Evolutionary conservation across 2,888 invertebrate species (phyloP), one percentile per base, ranked within the genome.

Genomic region (Oscheius sp.): DNA sequence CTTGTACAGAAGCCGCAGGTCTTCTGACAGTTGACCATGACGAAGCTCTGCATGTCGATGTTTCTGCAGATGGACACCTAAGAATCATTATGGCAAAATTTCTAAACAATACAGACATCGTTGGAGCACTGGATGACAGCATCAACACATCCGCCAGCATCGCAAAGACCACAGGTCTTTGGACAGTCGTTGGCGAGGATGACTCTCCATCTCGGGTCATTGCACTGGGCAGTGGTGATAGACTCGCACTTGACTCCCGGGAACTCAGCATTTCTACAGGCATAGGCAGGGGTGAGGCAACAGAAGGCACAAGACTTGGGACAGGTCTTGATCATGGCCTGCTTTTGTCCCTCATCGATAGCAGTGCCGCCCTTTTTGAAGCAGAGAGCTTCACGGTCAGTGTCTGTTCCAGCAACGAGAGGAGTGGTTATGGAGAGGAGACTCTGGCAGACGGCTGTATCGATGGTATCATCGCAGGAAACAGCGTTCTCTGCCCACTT

Each of bases 301-400:
- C 80, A 80, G 57, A 73, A 71, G 59, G 78, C 80, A 62, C 80
- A 80, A 42, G 78, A 75, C 60, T 80, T 80, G 29, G 80, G 73
- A 50, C 80, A 80, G 2, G 63, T 71, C 13, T 70, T 35, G 50
- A 66, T 66, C 63, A 63, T 63, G 29, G 63, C 63, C 32, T 63
- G 63, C 13, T 63, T 63, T 4, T 63, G 63, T 29, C 42, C 63
- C 48, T 63, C 63, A 37, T 33, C 29, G 2, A 42, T 13, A 2
- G 5, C 42, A 13, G n/a, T 42, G 7, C 42, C 42, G 42, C 63
- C 48, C 7, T n/a, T 29, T 42, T 29, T 42, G 42, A 4, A 48
- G 42, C 63, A 37, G 10, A 13, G 10, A 37, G 63, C 11, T 1
- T 35, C 37, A 13, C 63, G n/a, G 10, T 63, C 63, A 13, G 4